phyloP scores from a whole-genome alignment of 2,888 invertebrate species.

The Tuta absoluta region DNA sequence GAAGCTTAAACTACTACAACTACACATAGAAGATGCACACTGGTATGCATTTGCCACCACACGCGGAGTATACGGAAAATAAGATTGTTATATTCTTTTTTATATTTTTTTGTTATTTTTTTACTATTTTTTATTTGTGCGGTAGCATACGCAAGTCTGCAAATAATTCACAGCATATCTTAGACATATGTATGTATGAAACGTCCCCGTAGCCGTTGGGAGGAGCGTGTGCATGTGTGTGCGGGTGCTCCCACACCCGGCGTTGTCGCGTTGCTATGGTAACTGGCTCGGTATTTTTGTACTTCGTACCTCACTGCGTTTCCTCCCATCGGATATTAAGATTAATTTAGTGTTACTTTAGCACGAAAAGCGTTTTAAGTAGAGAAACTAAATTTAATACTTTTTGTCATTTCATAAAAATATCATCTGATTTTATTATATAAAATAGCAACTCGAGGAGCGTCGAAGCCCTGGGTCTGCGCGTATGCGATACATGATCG shows the following conservation, averaged over 20 bases:
- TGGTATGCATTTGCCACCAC: constrained; percentile 78
- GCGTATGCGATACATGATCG: constrained; percentile 56
- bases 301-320: constrained; percentile 61
- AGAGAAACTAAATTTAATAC: constrained; percentile 72
- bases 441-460: constrained; percentile 66
- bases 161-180: constrained; percentile 71
- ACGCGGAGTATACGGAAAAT: constrained; percentile 63
- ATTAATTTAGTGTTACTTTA: constrained; percentile 54
- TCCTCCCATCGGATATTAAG: constrained; percentile 57
- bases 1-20: constrained; percentile 78
- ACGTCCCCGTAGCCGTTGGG: constrained; percentile 50
- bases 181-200: constrained; percentile 65
- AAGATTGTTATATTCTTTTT: constrained; percentile 54
- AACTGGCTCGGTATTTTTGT: constrained; percentile 76
- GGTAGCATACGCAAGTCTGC: constrained; percentile 77
- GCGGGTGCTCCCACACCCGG: constrained; percentile 46
- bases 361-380: constrained; percentile 52
- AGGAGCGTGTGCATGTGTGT: constrained; percentile 46
- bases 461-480: constrained; percentile 55
- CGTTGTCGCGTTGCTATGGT: constrained; percentile 59
- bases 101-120: constrained; percentile 48
- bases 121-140: constrained; percentile 67
- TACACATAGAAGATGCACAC: constrained; percentile 77
- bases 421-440: constrained; percentile 61
- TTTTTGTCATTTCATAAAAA: constrained; percentile 78